Evolutionary conservation across 2,888 invertebrate species (phyloP).

Genomic region (Cantharis flavilabris): DNA sequence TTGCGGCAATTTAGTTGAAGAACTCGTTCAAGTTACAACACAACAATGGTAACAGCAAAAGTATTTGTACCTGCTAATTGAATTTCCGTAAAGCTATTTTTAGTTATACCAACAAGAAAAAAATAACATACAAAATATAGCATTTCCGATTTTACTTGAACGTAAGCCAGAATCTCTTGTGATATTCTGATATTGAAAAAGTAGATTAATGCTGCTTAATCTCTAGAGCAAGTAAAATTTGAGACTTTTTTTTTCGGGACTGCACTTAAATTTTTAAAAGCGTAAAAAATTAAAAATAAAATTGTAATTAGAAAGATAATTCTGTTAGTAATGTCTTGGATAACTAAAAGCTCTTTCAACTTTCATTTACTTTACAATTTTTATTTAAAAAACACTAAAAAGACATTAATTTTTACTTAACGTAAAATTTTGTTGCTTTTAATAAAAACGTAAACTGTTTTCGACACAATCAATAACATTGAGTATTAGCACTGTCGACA

Average conservation of each 20-base stretch:
- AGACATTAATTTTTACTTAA: not conserved
- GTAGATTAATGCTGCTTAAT: not conserved
- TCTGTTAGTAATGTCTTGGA: not conserved
- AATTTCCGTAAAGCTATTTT: not conserved
- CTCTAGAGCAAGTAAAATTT: not conserved
- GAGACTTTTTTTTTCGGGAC: not conserved
- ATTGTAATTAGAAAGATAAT: not conserved
- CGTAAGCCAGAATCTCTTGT: not conserved
- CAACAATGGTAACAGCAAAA: not conserved
- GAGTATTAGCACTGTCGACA: not conserved
- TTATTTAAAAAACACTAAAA: too few relatives aligned
- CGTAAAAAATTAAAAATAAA: not conserved
- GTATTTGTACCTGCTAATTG: not conserved
- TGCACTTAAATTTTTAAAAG: not conserved
- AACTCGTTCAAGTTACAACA: not conserved
- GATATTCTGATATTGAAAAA: not conserved
- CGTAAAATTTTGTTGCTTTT: not conserved
- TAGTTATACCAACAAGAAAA: not conserved
- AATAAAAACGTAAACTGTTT: not conserved
- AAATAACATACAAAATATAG: not conserved
- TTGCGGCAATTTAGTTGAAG: not conserved
- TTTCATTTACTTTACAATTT: not conserved
- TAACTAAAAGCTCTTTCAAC: not conserved
- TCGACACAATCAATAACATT: not conserved
- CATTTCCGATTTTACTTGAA: not conserved